A percentile compares a stretch with the other conserved stretches of the same genome.
phyloP scores from a whole-genome alignment of 2,888 invertebrate genomes.

The Sphaerophoria taeniata region DNA sequence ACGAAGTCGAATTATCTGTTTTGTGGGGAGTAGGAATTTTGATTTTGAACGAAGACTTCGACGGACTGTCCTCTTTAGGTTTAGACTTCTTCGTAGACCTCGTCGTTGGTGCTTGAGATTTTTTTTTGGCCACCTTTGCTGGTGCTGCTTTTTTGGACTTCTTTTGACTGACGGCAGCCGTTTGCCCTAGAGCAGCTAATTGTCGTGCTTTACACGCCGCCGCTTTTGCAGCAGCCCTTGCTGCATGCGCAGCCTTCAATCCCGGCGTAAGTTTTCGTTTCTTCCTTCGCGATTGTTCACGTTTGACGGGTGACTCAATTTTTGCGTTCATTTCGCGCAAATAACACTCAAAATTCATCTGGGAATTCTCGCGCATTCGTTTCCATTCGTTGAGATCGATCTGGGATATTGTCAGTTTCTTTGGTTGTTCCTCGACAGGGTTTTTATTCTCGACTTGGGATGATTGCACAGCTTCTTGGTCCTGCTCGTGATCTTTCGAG shows the following conservation, averaged over 20 bases:
- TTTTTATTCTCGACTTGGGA: constrained; percentile 52
- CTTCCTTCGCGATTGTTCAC: constrained; percentile 66
- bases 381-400: constrained; percentile 77
- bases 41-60: constrained; percentile 76
- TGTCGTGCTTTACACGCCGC: neutral
- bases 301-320: constrained; percentile 47
- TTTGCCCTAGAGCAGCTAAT: constrained; percentile 34
- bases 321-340: constrained; percentile 79
- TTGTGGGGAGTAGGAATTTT: constrained; percentile 78
- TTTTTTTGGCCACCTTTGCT: neutral
- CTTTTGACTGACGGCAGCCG: neutral
- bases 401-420: constrained; percentile 9
- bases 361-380: constrained; percentile 76
- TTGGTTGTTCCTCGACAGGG: neutral
- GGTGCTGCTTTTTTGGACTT: too few species aligned
- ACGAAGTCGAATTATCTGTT: neutral
- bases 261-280: constrained; percentile 55
- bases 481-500: constrained; percentile 64
- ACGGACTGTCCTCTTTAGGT: constrained; percentile 4
- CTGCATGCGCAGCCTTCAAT: neutral
- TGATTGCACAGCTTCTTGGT: constrained; percentile 66
- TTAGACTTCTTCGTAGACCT: constrained; percentile 24
- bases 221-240: neutral
- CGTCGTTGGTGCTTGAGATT: constrained; percentile 1
- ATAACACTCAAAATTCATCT: constrained; percentile 79